Percentiles rank a stretch among this genome's conserved stretches.
These are phyloP conservation scores for Chelidonichthys spinosus DNA, from an alignment of 2,797 vertebrate species.

Conservation along the genomic window DNA sequence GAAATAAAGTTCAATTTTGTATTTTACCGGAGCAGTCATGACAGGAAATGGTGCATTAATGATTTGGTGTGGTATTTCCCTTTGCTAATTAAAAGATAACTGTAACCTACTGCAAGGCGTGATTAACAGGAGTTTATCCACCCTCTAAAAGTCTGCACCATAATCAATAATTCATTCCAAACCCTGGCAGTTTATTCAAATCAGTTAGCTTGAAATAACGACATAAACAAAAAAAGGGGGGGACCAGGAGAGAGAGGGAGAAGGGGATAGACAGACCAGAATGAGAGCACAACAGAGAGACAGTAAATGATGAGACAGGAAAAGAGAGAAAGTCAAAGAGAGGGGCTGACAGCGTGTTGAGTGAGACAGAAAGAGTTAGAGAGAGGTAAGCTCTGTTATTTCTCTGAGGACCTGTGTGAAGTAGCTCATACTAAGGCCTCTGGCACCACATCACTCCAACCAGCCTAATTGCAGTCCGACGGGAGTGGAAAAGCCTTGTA, in stretches of 20 bases:
- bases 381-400: conserved; percentile 77
- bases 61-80: conserved; percentile 37
- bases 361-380: conserved; percentile 64
- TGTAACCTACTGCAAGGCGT: conserved; percentile 60
- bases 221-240: conserved; percentile 57
- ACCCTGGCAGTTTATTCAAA: conserved; percentile 80
- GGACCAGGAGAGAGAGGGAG: conserved; percentile 11
- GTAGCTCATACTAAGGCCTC: conserved; percentile 80
- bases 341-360: conserved; percentile 49
- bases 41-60: conserved; percentile 43
- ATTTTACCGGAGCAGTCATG: conserved; percentile 21
- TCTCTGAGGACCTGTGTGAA: conserved; percentile 78
- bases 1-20: conserved; percentile 11
- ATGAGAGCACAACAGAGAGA: conserved; percentile 27
- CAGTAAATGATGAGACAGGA: conserved; percentile 37
- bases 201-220: conserved; percentile 69
- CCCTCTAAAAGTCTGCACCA: conserved; percentile 64
- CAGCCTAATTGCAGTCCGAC: conserved; percentile 80
- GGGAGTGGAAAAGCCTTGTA: conserved; percentile 77
- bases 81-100: conserved; percentile 78
- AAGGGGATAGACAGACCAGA: conserved; percentile 26
- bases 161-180: conserved; percentile 83
- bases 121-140: conserved; percentile 70
- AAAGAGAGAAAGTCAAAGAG: conserved; percentile 51
- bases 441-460: conserved; percentile 82